These are phyloP conservation scores for Melolontha melolontha DNA, from an alignment of 2,888 invertebrate genomes.

Conservation along the genomic window DNA sequence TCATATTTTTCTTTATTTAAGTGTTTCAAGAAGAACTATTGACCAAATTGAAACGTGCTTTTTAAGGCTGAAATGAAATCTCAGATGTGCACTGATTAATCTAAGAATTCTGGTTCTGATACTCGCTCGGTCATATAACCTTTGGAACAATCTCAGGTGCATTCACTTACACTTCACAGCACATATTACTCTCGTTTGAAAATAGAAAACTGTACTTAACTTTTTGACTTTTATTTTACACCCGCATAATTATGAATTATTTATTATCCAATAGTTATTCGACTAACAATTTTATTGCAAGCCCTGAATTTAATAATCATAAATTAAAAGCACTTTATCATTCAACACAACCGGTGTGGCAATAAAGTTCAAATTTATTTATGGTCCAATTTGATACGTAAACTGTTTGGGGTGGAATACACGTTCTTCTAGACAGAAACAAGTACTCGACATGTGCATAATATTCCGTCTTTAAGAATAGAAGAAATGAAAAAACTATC, in stretches of 20 bases:
- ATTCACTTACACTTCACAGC: too few species aligned
- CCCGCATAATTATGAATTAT: constrained; percentile 1
- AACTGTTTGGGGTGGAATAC: background rate
- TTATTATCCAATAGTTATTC: constrained; percentile 5
- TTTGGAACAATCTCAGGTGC: too few species aligned
- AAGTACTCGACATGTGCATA: background rate
- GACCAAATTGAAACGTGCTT: too few species aligned
- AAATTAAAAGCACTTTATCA: constrained; percentile 23
- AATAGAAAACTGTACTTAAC: too few species aligned
- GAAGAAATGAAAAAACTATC: constrained; percentile 53
- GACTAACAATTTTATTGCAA: background rate
- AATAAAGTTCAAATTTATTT: constrained; percentile 20
- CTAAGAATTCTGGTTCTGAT: too few species aligned
- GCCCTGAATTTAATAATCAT: constrained; percentile 9
- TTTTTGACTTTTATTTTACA: too few species aligned
- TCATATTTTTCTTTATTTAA: too few species aligned
- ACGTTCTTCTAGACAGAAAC: background rate
- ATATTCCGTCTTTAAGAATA: constrained; percentile 12
- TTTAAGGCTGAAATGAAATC: too few species aligned
- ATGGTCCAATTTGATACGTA: constrained; percentile 21
- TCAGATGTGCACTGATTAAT: too few species aligned
- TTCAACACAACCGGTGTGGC: constrained; percentile 8
- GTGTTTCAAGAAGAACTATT: too few species aligned
- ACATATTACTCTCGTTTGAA: too few species aligned
- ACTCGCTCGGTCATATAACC: too few species aligned